These are phyloP conservation scores for Malurus splendens DNA, from an alignment of 2,797 vertebrate species.

Conservation along the genomic window DNA sequence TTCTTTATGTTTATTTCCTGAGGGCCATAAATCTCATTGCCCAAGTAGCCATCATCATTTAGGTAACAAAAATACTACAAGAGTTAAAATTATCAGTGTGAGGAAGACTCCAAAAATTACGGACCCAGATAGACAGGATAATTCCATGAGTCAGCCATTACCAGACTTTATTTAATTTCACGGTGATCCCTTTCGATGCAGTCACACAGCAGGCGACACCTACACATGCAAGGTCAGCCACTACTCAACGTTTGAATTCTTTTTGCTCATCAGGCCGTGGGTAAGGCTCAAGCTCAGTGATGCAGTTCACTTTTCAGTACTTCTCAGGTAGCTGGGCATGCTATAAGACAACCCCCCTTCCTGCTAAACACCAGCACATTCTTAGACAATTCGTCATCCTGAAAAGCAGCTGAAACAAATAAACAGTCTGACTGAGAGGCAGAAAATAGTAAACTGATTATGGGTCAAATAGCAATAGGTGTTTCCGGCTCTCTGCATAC, in stretches of 20 bases:
- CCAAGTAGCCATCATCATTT: background rate
- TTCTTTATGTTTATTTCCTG: background rate
- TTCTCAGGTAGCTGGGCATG: background rate
- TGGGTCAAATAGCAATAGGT: constrained; percentile 13
- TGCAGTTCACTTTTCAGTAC: background rate
- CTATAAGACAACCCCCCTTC: background rate
- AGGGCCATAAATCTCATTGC: background rate
- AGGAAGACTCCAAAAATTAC: background rate
- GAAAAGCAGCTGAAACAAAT: constrained; percentile 58
- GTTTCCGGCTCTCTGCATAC: background rate
- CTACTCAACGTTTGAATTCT: background rate
- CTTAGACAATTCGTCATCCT: constrained; percentile 65
- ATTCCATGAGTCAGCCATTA: background rate
- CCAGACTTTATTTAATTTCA: background rate
- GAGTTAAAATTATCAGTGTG: background rate
- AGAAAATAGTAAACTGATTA: constrained; percentile 46
- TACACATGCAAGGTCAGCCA: background rate
- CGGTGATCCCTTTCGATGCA: background rate
- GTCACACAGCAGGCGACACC: background rate
- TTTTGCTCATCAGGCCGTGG: background rate
- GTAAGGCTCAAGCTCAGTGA: background rate
- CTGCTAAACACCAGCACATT: constrained; percentile 48
- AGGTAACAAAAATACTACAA: background rate
- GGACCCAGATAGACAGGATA: accelerated
- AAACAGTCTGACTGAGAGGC: constrained; percentile 31